Conservation (phyloP, 2,888 invertebrate species). For the Stenurella melanura region DNA sequence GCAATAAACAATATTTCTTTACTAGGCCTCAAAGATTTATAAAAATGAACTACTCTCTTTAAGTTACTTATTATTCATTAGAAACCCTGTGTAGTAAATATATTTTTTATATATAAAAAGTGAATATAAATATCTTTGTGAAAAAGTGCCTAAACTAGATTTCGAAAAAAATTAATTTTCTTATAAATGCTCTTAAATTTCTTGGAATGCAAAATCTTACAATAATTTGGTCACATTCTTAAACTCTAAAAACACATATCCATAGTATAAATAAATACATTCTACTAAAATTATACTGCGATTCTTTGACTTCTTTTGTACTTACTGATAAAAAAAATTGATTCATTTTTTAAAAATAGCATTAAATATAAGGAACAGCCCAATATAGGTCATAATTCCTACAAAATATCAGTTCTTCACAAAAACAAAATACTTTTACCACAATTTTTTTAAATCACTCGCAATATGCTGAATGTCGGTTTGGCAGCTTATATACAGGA, state of each 20-base stretch:
- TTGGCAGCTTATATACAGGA: too few relatives aligned
- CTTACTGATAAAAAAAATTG: constrained; percentile 1
- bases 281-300: constrained; percentile 8
- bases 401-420: constrained; percentile 7
- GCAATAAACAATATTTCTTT: constrained; percentile 15
- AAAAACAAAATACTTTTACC: not conserved
- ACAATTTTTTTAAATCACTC: not conserved
- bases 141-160: constrained; percentile 30
- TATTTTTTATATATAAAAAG: constrained; percentile 22
- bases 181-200: constrained; percentile 27
- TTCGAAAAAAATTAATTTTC: constrained; percentile 18
- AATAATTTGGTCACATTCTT: constrained; percentile 36
- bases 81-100: constrained; percentile 30
- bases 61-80: constrained; percentile 14
- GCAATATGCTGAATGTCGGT: not conserved
- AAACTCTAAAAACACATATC: constrained; percentile 24
- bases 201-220: constrained; percentile 40
- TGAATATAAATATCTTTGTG: constrained; percentile 27
- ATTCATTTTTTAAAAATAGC: not conserved
- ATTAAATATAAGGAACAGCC: too few relatives aligned
- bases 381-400: too few relatives aligned
- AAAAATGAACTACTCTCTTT: constrained; percentile 10
- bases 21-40: not conserved
- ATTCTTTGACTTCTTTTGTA: constrained; percentile 3
- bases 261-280: constrained; percentile 32